Conservation (phyloP, 2,888 invertebrate species). For the Melanargia galathea region DNA sequence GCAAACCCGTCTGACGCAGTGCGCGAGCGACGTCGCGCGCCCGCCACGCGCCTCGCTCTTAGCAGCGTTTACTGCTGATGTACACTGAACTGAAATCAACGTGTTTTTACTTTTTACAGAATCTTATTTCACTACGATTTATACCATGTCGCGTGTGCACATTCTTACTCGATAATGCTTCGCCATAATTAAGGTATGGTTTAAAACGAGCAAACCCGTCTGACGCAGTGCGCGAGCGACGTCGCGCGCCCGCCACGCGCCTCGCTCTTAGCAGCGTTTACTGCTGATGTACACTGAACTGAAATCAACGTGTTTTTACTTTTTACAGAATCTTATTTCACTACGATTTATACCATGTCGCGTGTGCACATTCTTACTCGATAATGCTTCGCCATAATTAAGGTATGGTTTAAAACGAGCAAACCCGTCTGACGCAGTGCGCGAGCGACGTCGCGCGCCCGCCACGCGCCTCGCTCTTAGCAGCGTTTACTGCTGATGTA, state of each 20-base stretch:
- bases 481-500: constrained; percentile 50
- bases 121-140: too few relatives aligned
- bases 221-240: too few relatives aligned
- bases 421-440: constrained; percentile 52
- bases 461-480: constrained; percentile 63
- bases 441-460: constrained; percentile 46
- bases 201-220: too few relatives aligned
- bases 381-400: background rate
- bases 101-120: background rate
- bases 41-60: constrained; percentile 64
- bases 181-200: too few relatives aligned
- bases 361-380: background rate
- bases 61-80: constrained; percentile 51
- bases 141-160: too few relatives aligned
- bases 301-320: background rate
- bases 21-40: constrained; percentile 45
- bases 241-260: too few relatives aligned
- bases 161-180: too few relatives aligned
- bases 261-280: too few relatives aligned
- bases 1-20: constrained; percentile 54
- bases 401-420: constrained; percentile 46
- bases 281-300: background rate
- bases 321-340: background rate
- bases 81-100: constrained; percentile 19
- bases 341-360: too few relatives aligned